Evolutionary conservation across 1,140 invertebrate species (phyloP).

Genomic region (Centruroides vittatus): DNA sequence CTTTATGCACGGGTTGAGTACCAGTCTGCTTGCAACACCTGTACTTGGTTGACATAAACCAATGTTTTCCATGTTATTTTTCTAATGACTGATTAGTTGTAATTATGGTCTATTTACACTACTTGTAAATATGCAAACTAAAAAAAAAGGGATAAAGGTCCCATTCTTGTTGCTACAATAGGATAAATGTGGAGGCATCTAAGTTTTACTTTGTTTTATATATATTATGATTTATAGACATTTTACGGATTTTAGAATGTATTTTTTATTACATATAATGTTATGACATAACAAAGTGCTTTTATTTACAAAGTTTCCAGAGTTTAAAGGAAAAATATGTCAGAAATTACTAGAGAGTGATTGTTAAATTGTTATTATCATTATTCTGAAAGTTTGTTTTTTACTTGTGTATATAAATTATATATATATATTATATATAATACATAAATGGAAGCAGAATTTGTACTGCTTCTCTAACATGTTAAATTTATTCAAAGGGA

Average conservation of each 20-base stretch:
- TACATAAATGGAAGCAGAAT: too few species aligned
- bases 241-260: neutral
- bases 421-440: too few species aligned
- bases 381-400: too few species aligned
- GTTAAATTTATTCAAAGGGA: too few species aligned
- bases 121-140: conserved; percentile 12
- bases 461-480: too few species aligned
- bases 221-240: neutral
- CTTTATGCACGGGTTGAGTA: conserved; percentile 10
- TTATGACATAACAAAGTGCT: neutral
- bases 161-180: neutral
- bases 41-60: conserved; percentile 16
- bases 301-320: too few species aligned
- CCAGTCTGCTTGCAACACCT: conserved; percentile 15
- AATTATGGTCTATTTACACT: conserved; percentile 16
- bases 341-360: too few species aligned
- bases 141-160: neutral
- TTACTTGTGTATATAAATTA: too few species aligned
- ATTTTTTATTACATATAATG: neutral
- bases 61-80: conserved; percentile 17
- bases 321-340: too few species aligned
- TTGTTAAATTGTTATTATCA: too few species aligned
- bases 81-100: conserved; percentile 14
- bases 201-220: neutral
- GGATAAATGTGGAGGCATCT: neutral